These are phyloP conservation scores for Caenorhabditis sinica DNA, from an alignment of 2,888 invertebrate genomes.

Conservation along the genomic window DNA sequence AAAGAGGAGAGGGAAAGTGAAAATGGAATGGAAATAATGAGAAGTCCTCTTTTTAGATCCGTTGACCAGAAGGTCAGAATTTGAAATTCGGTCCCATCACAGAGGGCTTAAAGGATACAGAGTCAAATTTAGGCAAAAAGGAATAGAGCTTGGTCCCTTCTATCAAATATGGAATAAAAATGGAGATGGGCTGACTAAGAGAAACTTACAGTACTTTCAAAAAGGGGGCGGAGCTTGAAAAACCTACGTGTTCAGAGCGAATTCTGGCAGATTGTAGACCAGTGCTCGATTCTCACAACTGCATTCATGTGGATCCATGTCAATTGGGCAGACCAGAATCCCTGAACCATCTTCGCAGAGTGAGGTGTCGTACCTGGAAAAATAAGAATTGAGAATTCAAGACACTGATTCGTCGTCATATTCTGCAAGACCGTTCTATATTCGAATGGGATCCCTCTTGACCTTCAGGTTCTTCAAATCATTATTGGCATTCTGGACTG, in stretches of 20 bases:
- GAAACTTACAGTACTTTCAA: slow-evolving; percentile 6
- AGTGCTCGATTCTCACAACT: slow-evolving; percentile 59
- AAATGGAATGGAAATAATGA: not conserved
- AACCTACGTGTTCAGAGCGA: slow-evolving; percentile 70
- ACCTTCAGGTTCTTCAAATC: no score
- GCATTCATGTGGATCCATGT: slow-evolving; percentile 45
- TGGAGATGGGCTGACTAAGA: not conserved
- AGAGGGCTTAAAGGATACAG: not conserved
- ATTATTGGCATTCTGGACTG: no score
- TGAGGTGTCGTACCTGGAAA: slow-evolving; percentile 46
- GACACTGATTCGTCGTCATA: no score
- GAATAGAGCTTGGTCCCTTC: no score
- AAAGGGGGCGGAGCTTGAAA: not conserved
- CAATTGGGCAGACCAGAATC: slow-evolving; percentile 62
- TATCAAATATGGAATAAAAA: no score
- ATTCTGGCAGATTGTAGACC: slow-evolving; percentile 76
- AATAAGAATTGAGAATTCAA: no score
- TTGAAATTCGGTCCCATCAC: not conserved
- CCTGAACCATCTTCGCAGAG: slow-evolving; percentile 54
- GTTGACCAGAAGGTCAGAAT: not conserved
- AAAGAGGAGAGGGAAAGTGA: not conserved
- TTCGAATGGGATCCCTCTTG: no score
- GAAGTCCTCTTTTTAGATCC: not conserved
- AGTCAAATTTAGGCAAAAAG: no score
- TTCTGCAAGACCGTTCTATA: no score